A percentile compares a stretch with the other conserved stretches of the same genome.
phyloP scores from a whole-genome alignment of 2,888 invertebrate species.

The Idaea dimidiata region DNA sequence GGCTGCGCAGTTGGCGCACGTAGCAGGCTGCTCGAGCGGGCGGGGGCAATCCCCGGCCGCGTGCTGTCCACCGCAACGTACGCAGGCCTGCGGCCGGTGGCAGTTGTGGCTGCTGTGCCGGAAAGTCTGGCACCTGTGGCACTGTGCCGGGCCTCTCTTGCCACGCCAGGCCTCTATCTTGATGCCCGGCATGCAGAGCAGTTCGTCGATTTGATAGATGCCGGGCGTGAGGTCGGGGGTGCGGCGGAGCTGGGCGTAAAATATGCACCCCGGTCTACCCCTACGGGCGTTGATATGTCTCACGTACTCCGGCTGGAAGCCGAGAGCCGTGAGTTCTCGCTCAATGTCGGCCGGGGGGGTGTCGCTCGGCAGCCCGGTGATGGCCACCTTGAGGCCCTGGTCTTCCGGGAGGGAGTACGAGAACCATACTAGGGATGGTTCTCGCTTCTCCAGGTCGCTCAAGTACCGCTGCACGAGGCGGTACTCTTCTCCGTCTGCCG shows the following conservation, averaged over 20 bases:
- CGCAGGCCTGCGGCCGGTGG: slow-evolving; percentile 21
- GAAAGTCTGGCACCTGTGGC: slow-evolving; percentile 29
- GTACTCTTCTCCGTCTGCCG: background rate
- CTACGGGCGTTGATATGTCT: background rate
- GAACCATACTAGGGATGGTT: slow-evolving; percentile 22
- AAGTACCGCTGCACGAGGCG: slow-evolving; percentile 14
- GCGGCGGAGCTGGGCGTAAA: slow-evolving; percentile 16
- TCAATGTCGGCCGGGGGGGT: background rate
- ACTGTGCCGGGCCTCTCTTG: slow-evolving; percentile 24
- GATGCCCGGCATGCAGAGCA: slow-evolving; percentile 29
- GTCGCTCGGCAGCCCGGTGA: slow-evolving; percentile 1
- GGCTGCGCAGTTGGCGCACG: slow-evolving; percentile 23
- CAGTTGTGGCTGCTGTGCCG: slow-evolving; percentile 27
- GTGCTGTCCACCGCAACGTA: slow-evolving; percentile 18
- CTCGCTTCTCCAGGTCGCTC: background rate
- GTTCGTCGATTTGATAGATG: slow-evolving; percentile 19
- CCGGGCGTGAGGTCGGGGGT: slow-evolving; percentile 15
- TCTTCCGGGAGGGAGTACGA: slow-evolving; percentile 9
- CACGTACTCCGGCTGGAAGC: slow-evolving; percentile 6
- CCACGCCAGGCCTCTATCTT: slow-evolving; percentile 24
- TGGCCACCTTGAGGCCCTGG: slow-evolving; percentile 2
- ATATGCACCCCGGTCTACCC: slow-evolving; percentile 22
- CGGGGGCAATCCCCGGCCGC: slow-evolving; percentile 16
- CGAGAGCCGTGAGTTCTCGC: background rate
- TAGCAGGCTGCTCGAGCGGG: slow-evolving; percentile 13